Evolutionary conservation across 2,113 vertebrate species (phyloP).

Genomic region (Esox niger): DNA sequence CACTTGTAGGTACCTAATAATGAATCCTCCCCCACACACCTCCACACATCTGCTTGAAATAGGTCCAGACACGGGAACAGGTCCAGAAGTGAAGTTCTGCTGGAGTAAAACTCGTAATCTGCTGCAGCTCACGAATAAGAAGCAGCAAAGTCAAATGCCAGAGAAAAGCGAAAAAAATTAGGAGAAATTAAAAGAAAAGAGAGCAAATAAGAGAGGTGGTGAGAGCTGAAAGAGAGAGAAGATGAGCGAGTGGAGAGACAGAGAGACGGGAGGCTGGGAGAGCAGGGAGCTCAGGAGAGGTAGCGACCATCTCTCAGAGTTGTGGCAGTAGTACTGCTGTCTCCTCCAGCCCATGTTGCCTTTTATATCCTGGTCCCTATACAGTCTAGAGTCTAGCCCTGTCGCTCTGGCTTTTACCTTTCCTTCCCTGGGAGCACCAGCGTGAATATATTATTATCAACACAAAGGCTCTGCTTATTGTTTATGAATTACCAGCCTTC

Average conservation of each 20-base stretch:
- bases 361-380: conserved; percentile 67
- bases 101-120: background rate
- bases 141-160: background rate
- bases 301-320: conserved; percentile 37
- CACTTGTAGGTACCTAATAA: conserved; percentile 26
- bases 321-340: conserved; percentile 21
- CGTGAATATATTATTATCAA: conserved; percentile 98
- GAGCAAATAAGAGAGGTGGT: background rate
- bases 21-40: background rate
- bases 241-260: conserved; percentile 20
- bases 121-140: background rate
- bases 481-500: conserved; percentile 99
- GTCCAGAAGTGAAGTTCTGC: background rate
- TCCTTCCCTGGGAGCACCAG: conserved; percentile 81
- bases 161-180: conserved; percentile 18
- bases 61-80: background rate
- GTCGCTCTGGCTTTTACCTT: conserved; percentile 91
- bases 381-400: conserved; percentile 81
- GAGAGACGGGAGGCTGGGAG: too few relatives aligned
- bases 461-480: conserved; percentile 95
- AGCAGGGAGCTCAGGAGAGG: conserved; percentile 36
- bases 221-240: conserved; percentile 6
- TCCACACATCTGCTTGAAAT: too few relatives aligned
- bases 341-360: conserved; percentile 71
- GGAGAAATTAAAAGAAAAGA: background rate